Base-by-base conservation (phyloP, 2,888 invertebrate genomes). In the Tigriopus californicus region DNA sequence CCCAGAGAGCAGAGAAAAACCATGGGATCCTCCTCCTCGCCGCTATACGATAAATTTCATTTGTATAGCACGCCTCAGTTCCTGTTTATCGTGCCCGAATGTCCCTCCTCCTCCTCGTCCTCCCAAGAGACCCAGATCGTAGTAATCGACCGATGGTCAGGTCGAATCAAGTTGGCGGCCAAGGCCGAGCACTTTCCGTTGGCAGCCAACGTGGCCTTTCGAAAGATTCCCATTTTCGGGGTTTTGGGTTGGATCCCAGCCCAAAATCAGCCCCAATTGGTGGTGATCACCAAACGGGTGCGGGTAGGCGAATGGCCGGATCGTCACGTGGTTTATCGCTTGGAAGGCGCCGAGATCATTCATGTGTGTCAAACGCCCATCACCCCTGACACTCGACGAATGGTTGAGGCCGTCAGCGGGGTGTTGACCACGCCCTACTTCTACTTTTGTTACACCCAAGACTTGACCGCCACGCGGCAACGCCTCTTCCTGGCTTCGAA, bases 401-500 rank as follows among this genome's bases (percentile, higher is more conserved):
- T n/a, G 15, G 5, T 44, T 5, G 44, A n/a, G 3, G 18, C 98
- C 88, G 68, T 97, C 12, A 82, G 85, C 61, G 76, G 77, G 61
- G 83, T 88, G 0, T 74, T 98, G 58, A 79, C 81, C 44, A 85
- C 86, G 1, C 88, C 90, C 1, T 80, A 82, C 66, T 86, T 87
- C 66, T 98, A 94, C 73, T 97, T 89, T 74, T 94, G 92, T 18
- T 87, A 90, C 67, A 83, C 86, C 1, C 90, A 88, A 68, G 97
- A 98, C 73, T 72, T 98, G 60, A 90, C 90, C 22, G 92, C 94
- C 71, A 80, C 88, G 0, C 76, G 91, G 70, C 95, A 97, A 71
- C 75, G 91, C 63, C 74, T 92, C 63, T 83, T 85, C 66, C 82
- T 83, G 58, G 85, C 85, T 58, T 79, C 84, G 0, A 82, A 86